phyloP scores from a whole-genome alignment of 2,888 invertebrate species.

The Nymphalis urticae region DNA sequence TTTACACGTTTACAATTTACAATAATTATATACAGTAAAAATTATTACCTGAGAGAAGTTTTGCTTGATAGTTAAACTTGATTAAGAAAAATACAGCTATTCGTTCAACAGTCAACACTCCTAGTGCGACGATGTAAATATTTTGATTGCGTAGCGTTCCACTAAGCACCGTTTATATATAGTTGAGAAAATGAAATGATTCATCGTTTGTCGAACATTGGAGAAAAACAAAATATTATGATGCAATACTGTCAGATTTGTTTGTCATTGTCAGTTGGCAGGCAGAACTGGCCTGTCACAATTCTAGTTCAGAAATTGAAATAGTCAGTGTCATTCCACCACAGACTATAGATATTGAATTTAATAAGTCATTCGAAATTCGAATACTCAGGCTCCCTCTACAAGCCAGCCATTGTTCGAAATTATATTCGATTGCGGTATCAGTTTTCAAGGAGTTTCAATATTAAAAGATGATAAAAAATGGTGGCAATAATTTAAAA shows the following conservation, averaged over 20 bases:
- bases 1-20: neutral
- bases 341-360: neutral
- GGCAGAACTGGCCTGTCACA: neutral
- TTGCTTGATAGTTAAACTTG: neutral
- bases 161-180: conserved; percentile 45
- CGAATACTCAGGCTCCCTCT: too few relatives aligned
- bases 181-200: conserved; percentile 32
- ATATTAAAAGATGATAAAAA: too few relatives aligned
- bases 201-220: conserved; percentile 37
- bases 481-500: too few relatives aligned
- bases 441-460: too few relatives aligned
- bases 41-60: neutral
- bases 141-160: conserved; percentile 42
- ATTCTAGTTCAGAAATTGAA: neutral
- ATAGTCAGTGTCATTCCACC: conserved; percentile 19
- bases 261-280: conserved; percentile 8
- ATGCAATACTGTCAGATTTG: conserved; percentile 22
- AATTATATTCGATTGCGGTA: too few relatives aligned
- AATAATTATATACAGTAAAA: neutral
- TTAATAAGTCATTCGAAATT: too few relatives aligned
- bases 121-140: conserved; percentile 47
- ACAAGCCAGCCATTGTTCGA: too few relatives aligned
- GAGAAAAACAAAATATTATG: conserved; percentile 36
- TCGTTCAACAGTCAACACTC: conserved; percentile 14
- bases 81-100: conserved; percentile 17